Conservation (phyloP, 2,888 invertebrate genomes). For the Linnaemya tessellans region DNA sequence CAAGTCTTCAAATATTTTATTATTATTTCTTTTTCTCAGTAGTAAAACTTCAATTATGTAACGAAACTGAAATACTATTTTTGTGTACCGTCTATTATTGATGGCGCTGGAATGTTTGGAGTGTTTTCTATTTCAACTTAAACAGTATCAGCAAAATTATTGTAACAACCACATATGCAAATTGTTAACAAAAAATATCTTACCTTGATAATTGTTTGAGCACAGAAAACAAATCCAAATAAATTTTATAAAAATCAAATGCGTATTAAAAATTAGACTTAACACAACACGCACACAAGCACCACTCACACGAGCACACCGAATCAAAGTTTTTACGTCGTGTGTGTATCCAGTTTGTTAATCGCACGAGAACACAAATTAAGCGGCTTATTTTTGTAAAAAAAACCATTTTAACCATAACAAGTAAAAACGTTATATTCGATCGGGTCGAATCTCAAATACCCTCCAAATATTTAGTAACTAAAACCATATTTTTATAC, state of each 20-base stretch:
- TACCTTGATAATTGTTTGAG: slow-evolving; percentile 70
- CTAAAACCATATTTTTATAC: no score
- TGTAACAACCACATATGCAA: neutral
- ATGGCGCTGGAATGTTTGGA: slow-evolving; percentile 72
- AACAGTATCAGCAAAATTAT: slow-evolving; percentile 23
- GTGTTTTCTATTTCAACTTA: slow-evolving; percentile 67
- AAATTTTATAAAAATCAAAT: slow-evolving; percentile 41
- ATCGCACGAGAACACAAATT: slow-evolving; percentile 11
- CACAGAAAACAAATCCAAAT: slow-evolving; percentile 16
- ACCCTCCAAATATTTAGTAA: no score
- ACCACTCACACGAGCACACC: neutral
- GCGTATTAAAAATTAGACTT: slow-evolving; percentile 47
- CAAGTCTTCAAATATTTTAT: neutral
- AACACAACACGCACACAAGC: neutral
- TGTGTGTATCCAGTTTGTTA: neutral
- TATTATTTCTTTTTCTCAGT: neutral
- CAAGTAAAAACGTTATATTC: no score
- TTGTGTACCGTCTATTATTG: slow-evolving; percentile 21
- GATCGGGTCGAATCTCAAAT: no score
- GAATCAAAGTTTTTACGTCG: neutral
- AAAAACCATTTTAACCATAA: no score
- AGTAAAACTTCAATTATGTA: slow-evolving; percentile 53
- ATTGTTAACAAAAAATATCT: slow-evolving; percentile 57
- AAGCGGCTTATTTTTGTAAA: neutral
- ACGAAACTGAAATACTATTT: slow-evolving; percentile 37